Base-by-base conservation (phyloP, 2,113 vertebrate genomes). In the Cepphus grylle region DNA sequence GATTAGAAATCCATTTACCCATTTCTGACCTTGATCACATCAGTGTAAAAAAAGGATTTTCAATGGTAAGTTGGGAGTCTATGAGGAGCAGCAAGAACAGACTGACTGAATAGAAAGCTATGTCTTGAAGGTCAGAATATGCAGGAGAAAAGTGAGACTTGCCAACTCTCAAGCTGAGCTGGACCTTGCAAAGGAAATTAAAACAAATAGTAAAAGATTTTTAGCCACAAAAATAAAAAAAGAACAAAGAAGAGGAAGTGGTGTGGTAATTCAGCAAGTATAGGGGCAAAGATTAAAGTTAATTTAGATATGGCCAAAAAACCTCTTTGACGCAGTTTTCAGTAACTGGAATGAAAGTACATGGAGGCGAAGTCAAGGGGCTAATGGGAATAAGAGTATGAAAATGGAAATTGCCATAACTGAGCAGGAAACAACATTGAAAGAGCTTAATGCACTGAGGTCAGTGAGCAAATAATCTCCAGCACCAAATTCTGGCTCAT, bases 161-260 rank as follows among this genome's bases (percentile, higher is more conserved):
- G 82, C 82, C 79, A 92, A 38, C 15, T 90, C 45, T 88, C 88
- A 93, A 82, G 58, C 52, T 92, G 91, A 93, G 66, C 30, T 88
- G 79, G 27, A 80, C 36, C 14, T 83, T 65, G 27, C 63, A 92
- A 74, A 90, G 80, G 71, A 96, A 96, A 86, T 90, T 62, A 92
- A 95, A 95, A 83, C 70, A 93, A 93, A 88, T 22, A 90, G 50
- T 65, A 81, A 81, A 92, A 73, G 23, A 83, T 58, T 86, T 96
- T 95, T 93, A 92, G 8, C 58, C 49, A 77, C 62, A 90, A 82
- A 93, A 91, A 81, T 52, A 47, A 74, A 56, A 66, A 65, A 21
- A 77, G 26, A 87, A 90, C 21, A 93, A 94, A 91, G 30, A 71
- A 38, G 36, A 88, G 62, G 79, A 93, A 93, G 30, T 77, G 30